Evolutionary conservation across 1,140 invertebrate genomes (phyloP), one percentile per base, ranked within the genome.

Genomic region (Saccostrea glomerata): DNA sequence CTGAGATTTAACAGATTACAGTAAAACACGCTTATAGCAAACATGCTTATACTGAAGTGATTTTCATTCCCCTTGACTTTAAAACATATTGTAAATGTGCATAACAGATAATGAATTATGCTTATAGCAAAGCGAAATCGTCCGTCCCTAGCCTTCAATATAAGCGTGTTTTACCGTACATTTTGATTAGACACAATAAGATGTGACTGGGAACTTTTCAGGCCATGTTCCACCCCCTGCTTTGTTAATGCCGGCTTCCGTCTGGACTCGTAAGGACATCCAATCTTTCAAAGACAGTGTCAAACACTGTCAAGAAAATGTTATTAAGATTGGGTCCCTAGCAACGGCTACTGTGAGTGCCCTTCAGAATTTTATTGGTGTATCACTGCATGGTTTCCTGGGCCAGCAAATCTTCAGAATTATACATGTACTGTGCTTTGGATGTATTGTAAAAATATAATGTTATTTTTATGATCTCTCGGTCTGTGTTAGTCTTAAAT

Each of bases 211-310:
- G 30, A 25, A 77, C 70, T 30, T 77, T 77, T 77, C 70, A 77
- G 70, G 25, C 70, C 70, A 77, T 23, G 25, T 77, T 12, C 36
- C 58, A 0, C 84, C 84, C 23, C 55, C 56, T 11, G 55, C 84
- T 36, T 90, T 94, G 6, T 96, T 98, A 84, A 96, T 97, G n/a
- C 96, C 97, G 54, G 97, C 98, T 0, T 97, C 97, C 56, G 98
- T 99, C 97, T 99, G 99, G 99, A 99, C 98, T 0, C 96, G 97
- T 58, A 97, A 97, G 90, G 98, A 98, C 92, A 97, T 99, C n/a
- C 96, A 97, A 54, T 97, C 97, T 93, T 99, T 99, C 95, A 99
- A 99, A 95, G 92, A 94, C 36, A 92, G 92, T 63, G 92, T 95
- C 70, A 91, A 92, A 83, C 90, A 92, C 86, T 89, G 85, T 89